Evolutionary conservation across 2,888 invertebrate genomes (phyloP).

Genomic region (Steromphala cineraria): DNA sequence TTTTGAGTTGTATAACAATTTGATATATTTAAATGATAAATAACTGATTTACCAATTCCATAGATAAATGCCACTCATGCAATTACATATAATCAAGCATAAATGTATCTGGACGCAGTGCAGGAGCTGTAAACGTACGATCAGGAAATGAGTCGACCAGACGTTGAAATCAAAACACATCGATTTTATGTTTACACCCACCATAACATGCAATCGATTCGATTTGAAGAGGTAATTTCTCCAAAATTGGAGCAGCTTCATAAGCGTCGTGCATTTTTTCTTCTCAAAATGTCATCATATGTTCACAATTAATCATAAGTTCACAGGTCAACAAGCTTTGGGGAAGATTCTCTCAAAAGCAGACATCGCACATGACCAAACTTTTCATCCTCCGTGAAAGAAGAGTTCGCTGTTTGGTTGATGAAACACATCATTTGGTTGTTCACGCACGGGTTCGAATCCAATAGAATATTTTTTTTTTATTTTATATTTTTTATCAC

Average conservation of each 20-base stretch:
- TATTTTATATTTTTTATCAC: too few relatives aligned
- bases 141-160: background rate
- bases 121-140: background rate
- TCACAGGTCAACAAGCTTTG: background rate
- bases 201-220: conserved; percentile 95
- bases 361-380: conserved; percentile 19
- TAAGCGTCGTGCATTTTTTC: conserved; percentile 90
- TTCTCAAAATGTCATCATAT: background rate
- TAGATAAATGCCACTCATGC: background rate
- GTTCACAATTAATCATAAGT: background rate
- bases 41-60: background rate
- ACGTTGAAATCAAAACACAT: background rate
- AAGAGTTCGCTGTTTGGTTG: background rate
- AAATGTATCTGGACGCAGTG: too few relatives aligned
- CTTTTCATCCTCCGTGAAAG: background rate
- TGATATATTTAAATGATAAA: background rate
- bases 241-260: conserved; percentile 84
- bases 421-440: background rate
- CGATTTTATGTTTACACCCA: conserved; percentile 76
- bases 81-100: background rate
- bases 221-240: conserved; percentile 91
- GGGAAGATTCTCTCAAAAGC: background rate
- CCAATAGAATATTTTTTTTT: too few relatives aligned
- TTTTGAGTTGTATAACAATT: too few relatives aligned
- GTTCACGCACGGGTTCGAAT: too few relatives aligned